Evolutionary conservation across 2,113 vertebrate species (phyloP), one percentile per base, ranked within the genome.

Genomic region (Spea multiplicata): DNA sequence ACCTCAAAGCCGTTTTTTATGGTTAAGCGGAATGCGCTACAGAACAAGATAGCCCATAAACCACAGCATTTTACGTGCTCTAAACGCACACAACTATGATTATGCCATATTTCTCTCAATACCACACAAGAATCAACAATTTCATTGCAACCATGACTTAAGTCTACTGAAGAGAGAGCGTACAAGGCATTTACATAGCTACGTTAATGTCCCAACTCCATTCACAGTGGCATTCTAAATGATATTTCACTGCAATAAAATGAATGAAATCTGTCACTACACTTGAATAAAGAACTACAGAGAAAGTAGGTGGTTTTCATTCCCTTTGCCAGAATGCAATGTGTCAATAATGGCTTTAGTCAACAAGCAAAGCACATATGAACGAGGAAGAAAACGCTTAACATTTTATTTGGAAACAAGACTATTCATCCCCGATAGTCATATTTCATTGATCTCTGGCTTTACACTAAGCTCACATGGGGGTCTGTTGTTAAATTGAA

Each of bases 81-180:
- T 67, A 81, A 44, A 71, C 67, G 78, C 55, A 49, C n/a, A 65
- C 17, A 80, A 71, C 81, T 77, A 72, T 83, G 65, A 64, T 84
- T 7, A 82, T 75, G 64, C 46, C 44, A 80, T 10, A 76, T 59
- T 81, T 81, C 44, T 80, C 61, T 44, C 64, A 68, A 59, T 16
- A 73, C 13, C 16, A 61, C 64, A 68, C 67, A 74, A 46, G 49
- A 59, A 44, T 61, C 52, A 74, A 61, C 78, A 68, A 48, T 59
- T 74, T 49, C 12, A 44, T 55, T 73, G 17, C 50, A 61, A 14
- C 62, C n/a, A 59, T 4, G 16, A 59, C 74, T 68, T 74, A 66
- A 79, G 57, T 67, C 44, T 45, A 44, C 69, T 44, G 57, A 52
- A 17, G 64, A 14, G 5, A 74, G 1, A 71, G 69, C 17, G 52